Evolutionary conservation across 2,888 invertebrate species (phyloP).

Genomic region (Ptychoptera albimana): DNA sequence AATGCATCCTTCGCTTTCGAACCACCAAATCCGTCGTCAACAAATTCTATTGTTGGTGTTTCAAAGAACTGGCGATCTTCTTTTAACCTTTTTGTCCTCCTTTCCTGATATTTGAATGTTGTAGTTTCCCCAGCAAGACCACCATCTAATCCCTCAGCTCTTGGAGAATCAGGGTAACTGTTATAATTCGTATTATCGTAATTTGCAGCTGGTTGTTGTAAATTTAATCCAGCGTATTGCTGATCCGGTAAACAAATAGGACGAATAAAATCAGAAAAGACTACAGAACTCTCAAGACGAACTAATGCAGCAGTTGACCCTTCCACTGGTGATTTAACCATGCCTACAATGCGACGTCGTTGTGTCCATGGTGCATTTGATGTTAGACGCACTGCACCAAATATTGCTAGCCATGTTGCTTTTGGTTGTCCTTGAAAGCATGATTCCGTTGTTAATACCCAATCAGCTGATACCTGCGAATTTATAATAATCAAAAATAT

Average conservation of each 20-base stretch:
- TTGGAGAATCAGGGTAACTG: constrained; percentile 13
- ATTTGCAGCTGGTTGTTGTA: too few species aligned
- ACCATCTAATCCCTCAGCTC: constrained; percentile 22
- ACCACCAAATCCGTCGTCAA: constrained; percentile 6
- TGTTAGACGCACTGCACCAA: constrained; percentile 59
- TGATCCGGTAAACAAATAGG: constrained; percentile 64
- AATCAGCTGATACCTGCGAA: constrained; percentile 49
- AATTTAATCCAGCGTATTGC: not conserved
- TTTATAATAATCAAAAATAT: too few species aligned
- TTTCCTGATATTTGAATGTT: not conserved
- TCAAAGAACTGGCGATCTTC: constrained; percentile 28
- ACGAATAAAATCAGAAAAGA: constrained; percentile 66
- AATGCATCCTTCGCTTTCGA: constrained; percentile 4
- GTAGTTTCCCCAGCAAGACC: constrained; percentile 8
- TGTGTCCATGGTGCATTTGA: constrained; percentile 79
- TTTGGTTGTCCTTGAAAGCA: constrained; percentile 81
- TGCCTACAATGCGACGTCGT: constrained; percentile 64
- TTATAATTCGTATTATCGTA: not conserved
- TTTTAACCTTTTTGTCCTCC: constrained; percentile 12
- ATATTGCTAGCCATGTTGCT: constrained; percentile 70
- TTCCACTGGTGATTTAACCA: constrained; percentile 79
- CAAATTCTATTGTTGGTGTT: constrained; percentile 16
- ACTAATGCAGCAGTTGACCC: constrained; percentile 72
- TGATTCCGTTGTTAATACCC: constrained; percentile 75
- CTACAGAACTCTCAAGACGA: constrained; percentile 58